A percentile compares a stretch with the other conserved stretches of the same genome.
Conservation (phyloP, 2,888 invertebrate genomes). For the Drosophila emarginata region DNA sequence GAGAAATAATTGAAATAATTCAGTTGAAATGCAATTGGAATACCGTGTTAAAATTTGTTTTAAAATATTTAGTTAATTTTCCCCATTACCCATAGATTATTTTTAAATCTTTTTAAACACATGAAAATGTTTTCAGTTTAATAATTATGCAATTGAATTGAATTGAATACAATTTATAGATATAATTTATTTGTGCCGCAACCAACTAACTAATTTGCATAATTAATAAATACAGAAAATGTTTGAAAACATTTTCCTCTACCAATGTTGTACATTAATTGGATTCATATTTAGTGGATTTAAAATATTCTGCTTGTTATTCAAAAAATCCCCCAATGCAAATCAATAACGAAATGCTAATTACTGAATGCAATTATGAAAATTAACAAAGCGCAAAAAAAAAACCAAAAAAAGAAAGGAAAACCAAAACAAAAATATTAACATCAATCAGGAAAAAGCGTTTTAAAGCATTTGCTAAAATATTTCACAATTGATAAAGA, state of each 20-base stretch:
- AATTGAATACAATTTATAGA: background rate
- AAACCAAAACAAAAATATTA: constrained; percentile 25
- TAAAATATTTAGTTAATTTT: too few relatives aligned
- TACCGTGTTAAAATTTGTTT: too few relatives aligned
- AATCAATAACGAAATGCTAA: constrained; percentile 40
- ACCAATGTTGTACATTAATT: background rate
- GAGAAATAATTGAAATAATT: too few relatives aligned
- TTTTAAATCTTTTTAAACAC: background rate
- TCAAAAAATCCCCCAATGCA: constrained; percentile 20
- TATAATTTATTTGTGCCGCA: background rate
- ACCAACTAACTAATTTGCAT: background rate
- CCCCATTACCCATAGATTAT: too few relatives aligned
- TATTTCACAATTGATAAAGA: background rate
- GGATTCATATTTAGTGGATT: constrained; percentile 8
- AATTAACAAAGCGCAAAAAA: background rate
- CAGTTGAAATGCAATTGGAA: too few relatives aligned
- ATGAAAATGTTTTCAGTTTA: background rate
- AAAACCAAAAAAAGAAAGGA: constrained; percentile 3
- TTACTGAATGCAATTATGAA: constrained; percentile 46
- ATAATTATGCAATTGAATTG: background rate
- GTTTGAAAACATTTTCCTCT: background rate
- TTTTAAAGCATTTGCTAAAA: background rate
- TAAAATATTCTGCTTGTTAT: constrained; percentile 25
- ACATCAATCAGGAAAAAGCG: background rate
- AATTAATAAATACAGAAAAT: background rate